These are phyloP conservation scores for Didymodactylos carnosus DNA, from an alignment of 2,888 invertebrate genomes.

Conservation along the genomic window DNA sequence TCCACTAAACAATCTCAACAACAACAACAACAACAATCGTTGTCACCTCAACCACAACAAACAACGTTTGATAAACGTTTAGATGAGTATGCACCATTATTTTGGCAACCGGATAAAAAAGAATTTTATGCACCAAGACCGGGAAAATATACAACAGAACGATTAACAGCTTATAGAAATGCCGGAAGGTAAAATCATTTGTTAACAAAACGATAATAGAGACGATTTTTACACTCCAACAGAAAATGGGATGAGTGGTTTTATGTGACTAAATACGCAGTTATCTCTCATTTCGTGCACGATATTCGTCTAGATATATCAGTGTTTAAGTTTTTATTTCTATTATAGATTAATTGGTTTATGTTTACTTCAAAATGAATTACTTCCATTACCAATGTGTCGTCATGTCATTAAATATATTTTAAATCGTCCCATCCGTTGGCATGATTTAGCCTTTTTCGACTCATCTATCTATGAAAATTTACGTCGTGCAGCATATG, in stretches of 20 bases:
- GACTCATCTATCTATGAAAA: conserved; percentile 93
- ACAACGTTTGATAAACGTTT: conserved; percentile 27
- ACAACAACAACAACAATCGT: too few species aligned
- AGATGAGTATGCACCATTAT: conserved; percentile 37
- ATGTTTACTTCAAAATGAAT: conserved; percentile 85
- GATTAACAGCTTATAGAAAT: conserved; percentile 89
- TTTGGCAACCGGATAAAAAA: conserved; percentile 65
- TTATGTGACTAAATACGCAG: too few species aligned
- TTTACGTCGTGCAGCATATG: conserved; percentile 51
- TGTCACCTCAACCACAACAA: too few species aligned
- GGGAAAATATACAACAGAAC: conserved; percentile 62
- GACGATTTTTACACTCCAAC: too few species aligned
- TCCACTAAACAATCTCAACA: too few species aligned
- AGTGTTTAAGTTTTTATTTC: conserved; percentile 13
- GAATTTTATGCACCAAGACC: conserved; percentile 88
- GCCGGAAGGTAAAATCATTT: conserved; percentile 56
- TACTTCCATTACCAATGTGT: conserved; percentile 83
- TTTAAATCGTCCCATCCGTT: conserved; percentile 69
- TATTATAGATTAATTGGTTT: conserved; percentile 65
- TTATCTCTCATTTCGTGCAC: too few species aligned
- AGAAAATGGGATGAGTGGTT: too few species aligned
- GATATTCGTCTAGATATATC: too few species aligned
- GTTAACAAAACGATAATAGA: neutral
- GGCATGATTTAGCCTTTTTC: conserved; percentile 95
- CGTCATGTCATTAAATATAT: conserved; percentile 88